phyloP scores from a whole-genome alignment of 2,797 vertebrate species.

The Loriculus beryllinus region DNA sequence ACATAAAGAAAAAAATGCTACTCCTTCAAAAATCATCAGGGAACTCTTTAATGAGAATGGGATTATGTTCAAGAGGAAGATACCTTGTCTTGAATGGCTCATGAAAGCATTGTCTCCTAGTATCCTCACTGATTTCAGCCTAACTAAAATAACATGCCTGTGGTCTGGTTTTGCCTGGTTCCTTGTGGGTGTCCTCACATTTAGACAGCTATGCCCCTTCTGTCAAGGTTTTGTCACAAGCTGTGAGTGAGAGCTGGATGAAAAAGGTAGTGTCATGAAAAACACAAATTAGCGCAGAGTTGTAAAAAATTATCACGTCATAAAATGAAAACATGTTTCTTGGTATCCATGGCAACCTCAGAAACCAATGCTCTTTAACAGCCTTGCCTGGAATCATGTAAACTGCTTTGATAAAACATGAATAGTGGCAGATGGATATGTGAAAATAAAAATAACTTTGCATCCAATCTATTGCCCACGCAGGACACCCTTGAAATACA shows the following conservation, averaged over 20 bases:
- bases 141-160: neutral
- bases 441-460: constrained; percentile 62
- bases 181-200: fast-evolving
- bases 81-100: neutral
- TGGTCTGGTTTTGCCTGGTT: neutral
- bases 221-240: neutral
- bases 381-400: constrained; percentile 51
- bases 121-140: neutral
- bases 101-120: neutral
- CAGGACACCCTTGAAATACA: constrained; percentile 38
- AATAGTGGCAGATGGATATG: constrained; percentile 62
- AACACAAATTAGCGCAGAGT: constrained; percentile 1
- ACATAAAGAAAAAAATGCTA: neutral
- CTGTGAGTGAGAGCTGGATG: neutral
- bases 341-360: constrained; percentile 48
- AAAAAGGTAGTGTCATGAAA: neutral
- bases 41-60: neutral
- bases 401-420: constrained; percentile 67
- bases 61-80: neutral
- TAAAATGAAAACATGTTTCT: constrained; percentile 16
- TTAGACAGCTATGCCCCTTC: neutral
- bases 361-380: constrained; percentile 66
- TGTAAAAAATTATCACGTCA: constrained; percentile 42
- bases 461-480: constrained; percentile 45
- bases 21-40: neutral